Percentiles rank a stretch among this genome's conserved stretches.
These are phyloP conservation scores for Odontocerum albicorne DNA, from an alignment of 2,888 invertebrate species.

Conservation along the genomic window DNA sequence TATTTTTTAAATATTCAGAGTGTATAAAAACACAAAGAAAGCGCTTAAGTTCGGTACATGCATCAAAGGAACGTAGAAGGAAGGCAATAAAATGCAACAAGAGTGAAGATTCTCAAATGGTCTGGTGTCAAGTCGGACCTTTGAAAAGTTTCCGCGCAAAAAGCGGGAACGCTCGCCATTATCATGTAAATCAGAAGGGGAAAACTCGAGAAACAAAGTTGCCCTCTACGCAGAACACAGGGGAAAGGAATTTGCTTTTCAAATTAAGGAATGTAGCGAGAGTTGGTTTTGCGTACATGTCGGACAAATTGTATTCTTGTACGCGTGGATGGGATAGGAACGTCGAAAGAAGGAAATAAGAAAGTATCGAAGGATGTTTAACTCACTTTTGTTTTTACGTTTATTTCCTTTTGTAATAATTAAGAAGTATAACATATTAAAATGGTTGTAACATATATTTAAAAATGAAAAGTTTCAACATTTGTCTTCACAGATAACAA, in stretches of 20 bases:
- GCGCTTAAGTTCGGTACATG: no score
- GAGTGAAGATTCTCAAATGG: slow-evolving; percentile 6
- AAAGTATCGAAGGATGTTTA: no score
- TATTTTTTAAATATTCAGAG: no score
- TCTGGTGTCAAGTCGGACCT: slow-evolving; percentile 8
- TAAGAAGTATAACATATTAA: no score
- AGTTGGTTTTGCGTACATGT: slow-evolving; percentile 11
- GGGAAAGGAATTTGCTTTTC: slow-evolving; percentile 22
- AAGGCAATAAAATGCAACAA: slow-evolving; percentile 18
- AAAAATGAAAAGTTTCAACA: no score
- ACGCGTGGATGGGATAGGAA: no score
- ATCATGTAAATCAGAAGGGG: slow-evolving; percentile 27
- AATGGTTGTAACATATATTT: no score
- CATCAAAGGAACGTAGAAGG: slow-evolving; percentile 29
- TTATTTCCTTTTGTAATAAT: no score
- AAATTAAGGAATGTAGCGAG: slow-evolving; percentile 21
- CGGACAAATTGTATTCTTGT: slow-evolving; percentile 8
- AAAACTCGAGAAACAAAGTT: slow-evolving; percentile 23
- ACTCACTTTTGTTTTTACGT: no score
- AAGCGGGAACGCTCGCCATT: slow-evolving; percentile 23
- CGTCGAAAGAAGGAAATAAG: no score
- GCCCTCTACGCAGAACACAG: slow-evolving; percentile 13
- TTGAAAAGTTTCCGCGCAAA: slow-evolving; percentile 16
- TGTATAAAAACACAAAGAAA: no score
- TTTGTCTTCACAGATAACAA: no score